Percentiles rank a stretch among this genome's conserved stretches.
These are phyloP conservation scores for Gallinago undulata DNA, from an alignment of 2,113 vertebrate genomes.

Conservation along the genomic window DNA sequence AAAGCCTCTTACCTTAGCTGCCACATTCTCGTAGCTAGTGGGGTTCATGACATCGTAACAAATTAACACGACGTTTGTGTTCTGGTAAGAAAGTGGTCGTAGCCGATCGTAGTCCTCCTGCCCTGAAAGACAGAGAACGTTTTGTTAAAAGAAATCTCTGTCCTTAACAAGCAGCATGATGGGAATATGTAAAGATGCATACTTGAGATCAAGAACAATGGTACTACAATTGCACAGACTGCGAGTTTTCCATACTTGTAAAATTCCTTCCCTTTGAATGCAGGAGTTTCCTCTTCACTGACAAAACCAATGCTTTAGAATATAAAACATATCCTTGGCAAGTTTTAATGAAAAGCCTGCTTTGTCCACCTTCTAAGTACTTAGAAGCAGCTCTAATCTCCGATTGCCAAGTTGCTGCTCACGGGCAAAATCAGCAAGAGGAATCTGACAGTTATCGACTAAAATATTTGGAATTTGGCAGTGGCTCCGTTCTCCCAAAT, in stretches of 20 bases:
- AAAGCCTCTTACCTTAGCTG: conserved; percentile 84
- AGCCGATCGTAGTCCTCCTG: conserved; percentile 96
- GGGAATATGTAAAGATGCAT: not conserved
- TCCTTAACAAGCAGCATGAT: not conserved
- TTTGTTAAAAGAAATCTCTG: not conserved
- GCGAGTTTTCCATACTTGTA: not conserved
- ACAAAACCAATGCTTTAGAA: not conserved
- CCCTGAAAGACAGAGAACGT: conserved; percentile 72
- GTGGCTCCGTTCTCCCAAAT: not conserved
- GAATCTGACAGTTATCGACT: not conserved
- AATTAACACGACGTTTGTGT: conserved; percentile 86
- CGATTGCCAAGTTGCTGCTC: not conserved
- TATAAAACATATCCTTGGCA: not conserved
- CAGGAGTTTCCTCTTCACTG: not conserved
- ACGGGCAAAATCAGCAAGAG: not conserved
- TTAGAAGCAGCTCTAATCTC: not conserved
- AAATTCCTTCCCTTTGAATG: not conserved
- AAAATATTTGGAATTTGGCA: not conserved
- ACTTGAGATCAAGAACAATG: not conserved
- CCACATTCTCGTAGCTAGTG: conserved; percentile 91
- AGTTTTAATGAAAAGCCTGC: not conserved
- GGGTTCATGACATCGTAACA: conserved; percentile 98
- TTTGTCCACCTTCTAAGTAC: not conserved
- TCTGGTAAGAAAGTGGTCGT: conserved; percentile 92
- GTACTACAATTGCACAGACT: not conserved